phyloP scores from a whole-genome alignment of 2,888 invertebrate genomes.

The Hirtodrosophila trivittata region DNA sequence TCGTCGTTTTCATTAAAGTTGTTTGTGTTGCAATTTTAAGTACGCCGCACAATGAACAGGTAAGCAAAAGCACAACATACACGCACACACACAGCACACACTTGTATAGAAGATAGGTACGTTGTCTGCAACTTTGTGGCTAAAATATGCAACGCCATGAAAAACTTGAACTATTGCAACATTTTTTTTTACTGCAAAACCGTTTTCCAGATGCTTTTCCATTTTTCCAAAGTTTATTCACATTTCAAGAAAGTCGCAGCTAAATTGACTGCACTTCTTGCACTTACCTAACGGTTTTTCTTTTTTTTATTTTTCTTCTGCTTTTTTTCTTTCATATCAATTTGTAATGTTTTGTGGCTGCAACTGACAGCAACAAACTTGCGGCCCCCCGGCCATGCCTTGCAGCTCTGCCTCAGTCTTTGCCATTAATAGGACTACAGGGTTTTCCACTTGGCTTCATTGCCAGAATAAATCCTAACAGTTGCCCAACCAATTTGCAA shows the following conservation, averaged over 20 bases:
- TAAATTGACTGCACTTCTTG: constrained; percentile 40
- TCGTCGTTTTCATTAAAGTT: constrained; percentile 69
- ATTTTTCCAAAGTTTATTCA: constrained; percentile 68
- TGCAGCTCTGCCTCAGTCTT: constrained; percentile 8
- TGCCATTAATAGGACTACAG: constrained; percentile 56
- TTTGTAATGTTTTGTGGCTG: constrained; percentile 23
- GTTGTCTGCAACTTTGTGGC: constrained; percentile 56
- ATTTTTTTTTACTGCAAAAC: constrained; percentile 53
- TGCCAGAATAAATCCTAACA: constrained; percentile 20
- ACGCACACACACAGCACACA: constrained; percentile 18
- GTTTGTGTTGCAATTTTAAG: constrained; percentile 77
- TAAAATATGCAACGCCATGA: constrained; percentile 72
- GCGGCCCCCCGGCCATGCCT: constrained; percentile 19
- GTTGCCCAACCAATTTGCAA: constrained; percentile 9
- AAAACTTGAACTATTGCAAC: constrained; percentile 77
- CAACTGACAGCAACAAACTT: constrained; percentile 51
- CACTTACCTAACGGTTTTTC: constrained; percentile 19
- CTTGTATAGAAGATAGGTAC: constrained; percentile 23
- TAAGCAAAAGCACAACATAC: constrained; percentile 63
- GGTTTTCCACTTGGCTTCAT: constrained; percentile 5
- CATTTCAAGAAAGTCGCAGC: constrained; percentile 62
- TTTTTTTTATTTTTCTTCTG: constrained; percentile 20
- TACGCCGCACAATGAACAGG: constrained; percentile 76
- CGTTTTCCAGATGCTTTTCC: constrained; percentile 29
- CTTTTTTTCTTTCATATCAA: constrained; percentile 14